phyloP scores from a whole-genome alignment of 2,888 invertebrate genomes.

The Patella caerulea region DNA sequence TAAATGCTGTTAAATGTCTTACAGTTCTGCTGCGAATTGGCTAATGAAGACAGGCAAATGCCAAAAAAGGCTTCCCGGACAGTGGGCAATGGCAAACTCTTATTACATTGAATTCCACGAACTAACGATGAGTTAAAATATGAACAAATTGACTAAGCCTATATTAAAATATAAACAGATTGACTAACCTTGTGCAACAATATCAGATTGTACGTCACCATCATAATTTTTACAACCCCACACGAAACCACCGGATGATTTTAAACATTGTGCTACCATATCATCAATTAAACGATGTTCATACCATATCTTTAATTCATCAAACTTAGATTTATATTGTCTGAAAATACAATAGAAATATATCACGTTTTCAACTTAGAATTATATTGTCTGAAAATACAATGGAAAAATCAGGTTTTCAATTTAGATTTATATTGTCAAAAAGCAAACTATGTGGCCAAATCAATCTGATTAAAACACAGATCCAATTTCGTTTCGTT shows the following conservation, averaged over 20 bases:
- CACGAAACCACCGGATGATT: conserved; percentile 88
- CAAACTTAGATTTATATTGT: conserved; percentile 82
- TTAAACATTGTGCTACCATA: conserved; percentile 89
- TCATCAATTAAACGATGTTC: conserved; percentile 93
- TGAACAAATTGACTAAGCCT: too few species aligned
- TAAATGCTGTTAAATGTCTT: too few species aligned
- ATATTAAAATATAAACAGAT: too few species aligned
- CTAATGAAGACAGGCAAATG: too few species aligned
- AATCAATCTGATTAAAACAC: too few species aligned
- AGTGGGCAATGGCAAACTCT: too few species aligned
- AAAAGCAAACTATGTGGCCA: neutral
- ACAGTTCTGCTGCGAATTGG: too few species aligned
- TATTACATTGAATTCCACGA: neutral
- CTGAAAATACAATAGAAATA: conserved; percentile 41
- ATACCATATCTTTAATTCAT: conserved; percentile 87
- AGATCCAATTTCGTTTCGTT: too few species aligned
- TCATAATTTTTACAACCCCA: conserved; percentile 96
- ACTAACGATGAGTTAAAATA: too few species aligned
- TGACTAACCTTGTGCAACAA: conserved; percentile 81
- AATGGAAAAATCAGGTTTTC: neutral
- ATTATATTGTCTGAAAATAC: neutral
- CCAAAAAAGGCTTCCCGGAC: too few species aligned
- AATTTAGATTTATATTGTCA: neutral
- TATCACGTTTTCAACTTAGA: neutral
- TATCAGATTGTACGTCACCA: conserved; percentile 91